Evolutionary conservation across 2,113 vertebrate species (phyloP), one percentile per base, ranked within the genome.

Genomic region (Danionella cerebrum): DNA sequence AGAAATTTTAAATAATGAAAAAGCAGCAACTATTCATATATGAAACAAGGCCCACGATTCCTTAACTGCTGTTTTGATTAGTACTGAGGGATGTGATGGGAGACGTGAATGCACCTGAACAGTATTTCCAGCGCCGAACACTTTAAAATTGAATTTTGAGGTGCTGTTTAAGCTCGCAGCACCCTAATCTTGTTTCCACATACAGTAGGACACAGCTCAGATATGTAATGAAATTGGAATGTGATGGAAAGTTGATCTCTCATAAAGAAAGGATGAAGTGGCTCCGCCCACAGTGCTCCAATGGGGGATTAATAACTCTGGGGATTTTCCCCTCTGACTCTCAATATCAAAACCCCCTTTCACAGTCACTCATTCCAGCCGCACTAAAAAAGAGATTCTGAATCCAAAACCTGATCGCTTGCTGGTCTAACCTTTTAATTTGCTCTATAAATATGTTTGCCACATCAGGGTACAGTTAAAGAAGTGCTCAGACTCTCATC

Each of bases 141-240:
- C 62, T 52, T 58, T 51, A 51, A 66, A 62, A 76, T 76, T 73
- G 48, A 73, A 76, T 76, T 73, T 50, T 24, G 63, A 73, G 67
- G 62, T 14, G 62, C 58, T 67, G 55, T 70, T 70, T 67, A 62
- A 70, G 62, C 71, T 66, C 29, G 27, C 21, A 52, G 55, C 14
- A 44, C 48, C 75, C 60, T 76, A 73, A 76, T 76, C 75, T 73
- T 67, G 67, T 69, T 76, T 70, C 62, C 63, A 67, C 66, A 73
- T 67, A 73, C 48, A 70, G 66, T 59, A 45, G 63, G 71, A 73
- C 67, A 66, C 45, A 59, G 74, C 59, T 60, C 70, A 60, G 74
- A 69, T 33, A 55, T 52, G 60, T 73, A 73, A 73, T 70, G 67
- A 70, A 73, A 73, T 70, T 71, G 73, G 64, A 71, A 71, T 75